Percentiles rank a stretch among this genome's conserved stretches.
phyloP scores from a whole-genome alignment of 2,113 vertebrate genomes.

The Labeo rohita region DNA sequence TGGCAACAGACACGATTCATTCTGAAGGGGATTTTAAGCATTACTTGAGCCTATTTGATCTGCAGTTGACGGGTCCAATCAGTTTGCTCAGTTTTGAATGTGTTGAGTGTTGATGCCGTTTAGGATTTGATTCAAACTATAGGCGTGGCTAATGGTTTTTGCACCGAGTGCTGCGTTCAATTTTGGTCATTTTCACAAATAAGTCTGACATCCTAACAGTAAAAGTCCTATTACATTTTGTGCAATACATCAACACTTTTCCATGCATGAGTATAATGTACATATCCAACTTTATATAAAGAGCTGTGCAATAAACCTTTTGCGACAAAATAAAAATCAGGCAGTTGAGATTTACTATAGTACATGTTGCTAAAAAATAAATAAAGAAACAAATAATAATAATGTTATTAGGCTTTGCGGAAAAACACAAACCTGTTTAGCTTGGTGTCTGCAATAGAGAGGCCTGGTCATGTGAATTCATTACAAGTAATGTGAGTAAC shows the following conservation, averaged over 20 bases:
- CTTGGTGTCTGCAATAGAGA: too few species aligned
- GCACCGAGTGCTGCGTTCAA: not conserved
- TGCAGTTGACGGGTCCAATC: constrained; percentile 14
- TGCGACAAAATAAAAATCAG: not conserved
- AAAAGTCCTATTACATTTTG: not conserved
- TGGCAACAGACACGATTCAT: constrained; percentile 6
- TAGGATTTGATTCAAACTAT: not conserved
- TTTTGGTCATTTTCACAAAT: not conserved
- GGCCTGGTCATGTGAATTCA: too few species aligned
- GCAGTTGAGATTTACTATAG: not conserved
- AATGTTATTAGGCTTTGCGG: too few species aligned
- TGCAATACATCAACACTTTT: not conserved
- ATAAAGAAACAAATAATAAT: too few species aligned
- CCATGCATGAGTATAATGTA: not conserved
- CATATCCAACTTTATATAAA: not conserved
- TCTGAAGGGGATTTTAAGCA: constrained; percentile 21
- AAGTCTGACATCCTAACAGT: not conserved
- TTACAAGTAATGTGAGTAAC: too few species aligned
- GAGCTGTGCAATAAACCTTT: not conserved
- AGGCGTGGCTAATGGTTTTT: not conserved
- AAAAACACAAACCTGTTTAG: too few species aligned
- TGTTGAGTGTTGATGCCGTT: not conserved
- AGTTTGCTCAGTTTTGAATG: not conserved
- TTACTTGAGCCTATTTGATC: constrained; percentile 26
- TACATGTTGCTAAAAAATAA: not conserved